A percentile compares a stretch with the other conserved stretches of the same genome.
Conservation (phyloP, 2,888 invertebrate genomes). For the Xanthorhoe designata region DNA sequence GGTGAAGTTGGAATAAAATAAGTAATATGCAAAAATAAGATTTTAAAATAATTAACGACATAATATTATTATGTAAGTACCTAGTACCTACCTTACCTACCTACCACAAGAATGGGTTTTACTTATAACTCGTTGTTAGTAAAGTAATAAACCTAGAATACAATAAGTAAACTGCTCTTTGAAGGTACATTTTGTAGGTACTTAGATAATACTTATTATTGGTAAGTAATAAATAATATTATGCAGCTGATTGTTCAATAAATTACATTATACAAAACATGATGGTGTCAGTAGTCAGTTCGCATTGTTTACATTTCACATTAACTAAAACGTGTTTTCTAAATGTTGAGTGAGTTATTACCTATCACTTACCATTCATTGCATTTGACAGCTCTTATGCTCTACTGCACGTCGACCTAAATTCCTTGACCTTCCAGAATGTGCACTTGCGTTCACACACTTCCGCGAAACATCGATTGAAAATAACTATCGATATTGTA, state of each 20-base stretch:
- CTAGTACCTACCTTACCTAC: neutral
- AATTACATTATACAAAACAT: slow-evolving; percentile 23
- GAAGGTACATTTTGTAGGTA: neutral
- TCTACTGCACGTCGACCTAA: slow-evolving; percentile 51
- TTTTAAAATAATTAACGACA: neutral
- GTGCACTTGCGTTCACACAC: slow-evolving; percentile 55
- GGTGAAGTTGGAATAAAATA: too few species aligned
- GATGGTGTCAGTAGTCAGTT: slow-evolving; percentile 13
- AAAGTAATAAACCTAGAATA: slow-evolving; percentile 6
- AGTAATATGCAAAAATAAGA: neutral
- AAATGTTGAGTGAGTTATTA: slow-evolving; percentile 32
- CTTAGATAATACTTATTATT: neutral
- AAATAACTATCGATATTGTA: slow-evolving; percentile 47
- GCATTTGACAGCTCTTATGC: slow-evolving; percentile 43
- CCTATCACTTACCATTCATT: slow-evolving; percentile 55
- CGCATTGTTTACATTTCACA: slow-evolving; percentile 31
- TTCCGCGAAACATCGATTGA: slow-evolving; percentile 57
- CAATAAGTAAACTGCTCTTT: neutral
- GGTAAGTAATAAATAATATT: neutral
- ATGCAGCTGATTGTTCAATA: slow-evolving; percentile 19
- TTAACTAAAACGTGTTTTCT: slow-evolving; percentile 41
- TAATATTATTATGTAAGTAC: too few species aligned
- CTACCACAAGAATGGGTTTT: slow-evolving; percentile 3
- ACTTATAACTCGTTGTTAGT: slow-evolving; percentile 13
- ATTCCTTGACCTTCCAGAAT: slow-evolving; percentile 66